These are phyloP conservation scores for Steatornis caripensis DNA, from an alignment of 2,113 vertebrate genomes.

Conservation along the genomic window DNA sequence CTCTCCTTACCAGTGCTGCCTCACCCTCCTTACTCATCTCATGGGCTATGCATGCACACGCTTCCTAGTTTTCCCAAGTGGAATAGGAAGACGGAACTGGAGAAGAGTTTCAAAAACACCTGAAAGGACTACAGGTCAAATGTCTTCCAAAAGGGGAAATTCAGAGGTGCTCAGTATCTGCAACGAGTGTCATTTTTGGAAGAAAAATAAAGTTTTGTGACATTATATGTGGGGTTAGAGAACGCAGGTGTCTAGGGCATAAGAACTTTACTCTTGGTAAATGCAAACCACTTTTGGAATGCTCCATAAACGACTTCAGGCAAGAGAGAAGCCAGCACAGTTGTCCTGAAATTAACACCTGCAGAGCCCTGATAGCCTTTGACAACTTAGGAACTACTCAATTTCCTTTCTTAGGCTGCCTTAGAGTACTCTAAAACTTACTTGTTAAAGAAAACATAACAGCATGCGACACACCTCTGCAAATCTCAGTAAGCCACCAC, in stretches of 20 bases:
- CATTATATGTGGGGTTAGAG: accelerated
- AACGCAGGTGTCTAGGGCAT: neutral
- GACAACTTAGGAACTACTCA: neutral
- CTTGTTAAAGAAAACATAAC: neutral
- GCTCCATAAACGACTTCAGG: neutral
- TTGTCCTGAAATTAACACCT: neutral
- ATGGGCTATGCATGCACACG: accelerated
- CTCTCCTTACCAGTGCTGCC: neutral
- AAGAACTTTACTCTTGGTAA: neutral
- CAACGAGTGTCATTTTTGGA: neutral
- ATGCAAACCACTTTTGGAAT: neutral
- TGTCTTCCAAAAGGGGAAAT: neutral
- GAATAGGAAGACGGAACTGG: neutral
- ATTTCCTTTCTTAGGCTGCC: neutral
- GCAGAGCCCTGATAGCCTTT: neutral
- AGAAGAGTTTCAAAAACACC: neutral
- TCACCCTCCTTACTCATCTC: neutral
- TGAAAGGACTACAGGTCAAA: neutral
- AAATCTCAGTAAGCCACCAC: neutral
- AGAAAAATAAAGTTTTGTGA: neutral
- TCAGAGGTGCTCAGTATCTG: neutral
- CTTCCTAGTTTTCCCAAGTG: neutral
- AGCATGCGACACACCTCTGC: neutral
- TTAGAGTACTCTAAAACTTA: neutral
- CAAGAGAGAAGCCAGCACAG: neutral